Conservation (phyloP, 2,797 vertebrate genomes). For the Chrysocyon brachyurus region DNA sequence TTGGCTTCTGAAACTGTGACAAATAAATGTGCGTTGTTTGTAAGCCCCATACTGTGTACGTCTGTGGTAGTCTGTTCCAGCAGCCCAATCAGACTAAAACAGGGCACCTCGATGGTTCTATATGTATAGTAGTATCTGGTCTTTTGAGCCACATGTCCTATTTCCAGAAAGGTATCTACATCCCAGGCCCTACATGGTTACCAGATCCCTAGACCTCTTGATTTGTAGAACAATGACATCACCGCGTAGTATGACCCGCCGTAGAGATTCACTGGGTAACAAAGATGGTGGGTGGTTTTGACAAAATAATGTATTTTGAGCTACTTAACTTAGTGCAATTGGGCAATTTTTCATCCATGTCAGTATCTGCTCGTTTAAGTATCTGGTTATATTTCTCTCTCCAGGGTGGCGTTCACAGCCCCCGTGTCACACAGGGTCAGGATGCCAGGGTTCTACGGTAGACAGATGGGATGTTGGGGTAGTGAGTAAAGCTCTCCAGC, state of each 20-base stretch:
- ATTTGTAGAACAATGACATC: background rate
- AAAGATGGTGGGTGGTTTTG: no score
- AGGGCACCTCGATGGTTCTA: background rate
- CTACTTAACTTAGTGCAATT: background rate
- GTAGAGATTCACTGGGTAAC: background rate
- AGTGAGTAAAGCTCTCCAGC: background rate
- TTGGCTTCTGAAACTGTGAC: background rate
- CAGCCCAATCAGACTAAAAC: background rate
- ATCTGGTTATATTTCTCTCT: background rate
- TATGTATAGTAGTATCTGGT: background rate
- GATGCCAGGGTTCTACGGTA: background rate
- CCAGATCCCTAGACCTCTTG: background rate
- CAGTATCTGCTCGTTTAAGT: background rate
- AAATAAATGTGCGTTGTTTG: background rate
- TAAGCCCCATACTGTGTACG: background rate
- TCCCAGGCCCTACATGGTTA: background rate
- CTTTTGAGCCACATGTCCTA: background rate
- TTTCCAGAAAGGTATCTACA: background rate
- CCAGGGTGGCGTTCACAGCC: no score
- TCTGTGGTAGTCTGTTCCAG: background rate
- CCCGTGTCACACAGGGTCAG: no score
- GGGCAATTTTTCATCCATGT: background rate
- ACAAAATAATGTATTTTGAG: background rate
- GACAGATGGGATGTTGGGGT: background rate
- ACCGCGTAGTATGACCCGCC: fast-evolving